Conservation (phyloP, 1,140 invertebrate species). For the Heliconius himera region DNA sequence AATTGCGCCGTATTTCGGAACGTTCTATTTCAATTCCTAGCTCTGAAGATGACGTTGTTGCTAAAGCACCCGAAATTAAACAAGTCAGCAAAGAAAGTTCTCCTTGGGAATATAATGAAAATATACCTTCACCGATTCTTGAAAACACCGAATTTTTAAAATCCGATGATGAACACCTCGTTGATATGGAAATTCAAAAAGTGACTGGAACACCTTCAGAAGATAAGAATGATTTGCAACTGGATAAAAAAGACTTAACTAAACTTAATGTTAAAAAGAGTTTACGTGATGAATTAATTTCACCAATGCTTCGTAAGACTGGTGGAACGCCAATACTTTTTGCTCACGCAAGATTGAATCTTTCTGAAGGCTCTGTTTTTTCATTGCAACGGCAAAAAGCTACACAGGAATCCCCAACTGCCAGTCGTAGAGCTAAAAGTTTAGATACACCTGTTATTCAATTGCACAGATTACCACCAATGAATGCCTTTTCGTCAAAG, state of each 20-base stretch:
- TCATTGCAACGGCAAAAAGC: slow-evolving; percentile 88
- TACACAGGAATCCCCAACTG: slow-evolving; percentile 86
- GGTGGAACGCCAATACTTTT: slow-evolving; percentile 90
- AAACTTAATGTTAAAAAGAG: slow-evolving; percentile 72
- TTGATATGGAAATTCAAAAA: slow-evolving; percentile 79
- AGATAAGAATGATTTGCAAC: slow-evolving; percentile 57
- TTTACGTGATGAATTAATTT: slow-evolving; percentile 80
- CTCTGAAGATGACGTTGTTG: slow-evolving; percentile 84
- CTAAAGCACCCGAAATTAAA: slow-evolving; percentile 77
- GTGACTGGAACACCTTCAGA: slow-evolving; percentile 69
- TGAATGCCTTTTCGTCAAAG: slow-evolving; percentile 93
- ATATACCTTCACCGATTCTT: slow-evolving; percentile 83
- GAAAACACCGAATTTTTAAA: slow-evolving; percentile 83
- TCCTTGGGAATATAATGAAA: slow-evolving; percentile 84
- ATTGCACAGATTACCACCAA: slow-evolving; percentile 88
- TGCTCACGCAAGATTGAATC: slow-evolving; percentile 88
- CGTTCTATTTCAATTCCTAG: slow-evolving; percentile 87
- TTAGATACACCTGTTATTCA: slow-evolving; percentile 91
- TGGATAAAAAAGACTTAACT: slow-evolving; percentile 58
- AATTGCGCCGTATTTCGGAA: slow-evolving; percentile 85
- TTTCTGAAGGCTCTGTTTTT: slow-evolving; percentile 91
- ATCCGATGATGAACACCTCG: slow-evolving; percentile 82
- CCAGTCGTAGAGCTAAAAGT: slow-evolving; percentile 89
- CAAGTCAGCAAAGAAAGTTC: slow-evolving; percentile 78
- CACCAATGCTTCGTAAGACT: slow-evolving; percentile 83